Percentiles rank a stretch among this genome's conserved stretches.
These are phyloP conservation scores for Spongilla lacustris DNA, from an alignment of 37 sponge, comb jelly and placozoan species.

Conservation along the genomic window DNA sequence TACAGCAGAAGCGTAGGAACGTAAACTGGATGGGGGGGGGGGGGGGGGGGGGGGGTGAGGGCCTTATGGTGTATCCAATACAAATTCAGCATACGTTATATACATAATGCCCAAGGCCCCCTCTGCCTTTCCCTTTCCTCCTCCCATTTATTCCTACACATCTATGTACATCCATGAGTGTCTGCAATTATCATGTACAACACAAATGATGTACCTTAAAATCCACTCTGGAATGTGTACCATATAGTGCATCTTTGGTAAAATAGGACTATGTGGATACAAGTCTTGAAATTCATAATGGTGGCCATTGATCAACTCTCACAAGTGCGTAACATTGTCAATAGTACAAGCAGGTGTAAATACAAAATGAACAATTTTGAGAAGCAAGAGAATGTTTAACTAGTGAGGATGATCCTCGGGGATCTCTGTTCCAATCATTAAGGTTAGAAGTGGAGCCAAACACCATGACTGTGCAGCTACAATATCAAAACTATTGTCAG, in stretches of 20 bases:
- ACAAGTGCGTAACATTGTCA: conserved; percentile 16
- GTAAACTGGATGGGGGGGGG: too few relatives aligned
- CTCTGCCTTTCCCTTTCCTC: too few relatives aligned
- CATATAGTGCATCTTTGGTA: conserved; percentile 71
- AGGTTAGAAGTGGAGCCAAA: conserved; percentile 49
- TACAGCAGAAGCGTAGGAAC: too few relatives aligned
- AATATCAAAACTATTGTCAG: neutral
- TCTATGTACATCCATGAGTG: too few relatives aligned
- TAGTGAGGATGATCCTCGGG: conserved; percentile 43
- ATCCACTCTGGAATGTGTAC: conserved; percentile 62
- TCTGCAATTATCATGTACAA: too few relatives aligned
- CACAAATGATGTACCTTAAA: conserved; percentile 17
- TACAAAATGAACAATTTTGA: conserved; percentile 44
- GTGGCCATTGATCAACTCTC: conserved; percentile 20
- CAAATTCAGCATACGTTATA: too few relatives aligned
- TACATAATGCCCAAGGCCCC: too few relatives aligned
- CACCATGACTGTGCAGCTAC: conserved; percentile 68
- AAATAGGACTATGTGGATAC: conserved; percentile 43
- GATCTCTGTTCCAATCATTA: conserved; percentile 56
- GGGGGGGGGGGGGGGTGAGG: too few relatives aligned
- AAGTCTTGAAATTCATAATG: conserved; percentile 34
- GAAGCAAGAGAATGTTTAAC: conserved; percentile 39
- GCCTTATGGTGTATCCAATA: too few relatives aligned
- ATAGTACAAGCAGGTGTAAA: conserved; percentile 32
- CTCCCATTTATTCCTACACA: too few relatives aligned